Conservation (phyloP, 2,113 vertebrate genomes). For the Porphyrio hochstetteri region DNA sequence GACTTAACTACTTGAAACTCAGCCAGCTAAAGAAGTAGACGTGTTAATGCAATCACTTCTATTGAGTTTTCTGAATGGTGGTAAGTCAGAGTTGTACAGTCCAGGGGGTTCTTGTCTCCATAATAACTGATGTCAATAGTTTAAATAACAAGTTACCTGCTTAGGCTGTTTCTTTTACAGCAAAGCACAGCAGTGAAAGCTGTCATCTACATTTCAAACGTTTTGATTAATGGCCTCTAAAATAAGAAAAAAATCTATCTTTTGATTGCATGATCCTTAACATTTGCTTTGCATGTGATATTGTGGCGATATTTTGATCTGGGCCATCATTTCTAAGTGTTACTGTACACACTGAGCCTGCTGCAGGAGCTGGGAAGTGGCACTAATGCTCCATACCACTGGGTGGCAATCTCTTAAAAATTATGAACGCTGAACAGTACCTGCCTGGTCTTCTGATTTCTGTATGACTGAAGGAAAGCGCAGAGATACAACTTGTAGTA, state of each 20-base stretch:
- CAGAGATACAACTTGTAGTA: not conserved
- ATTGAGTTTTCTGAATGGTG: constrained; percentile 14
- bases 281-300: not conserved
- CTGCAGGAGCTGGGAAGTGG: not conserved
- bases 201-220: constrained; percentile 15
- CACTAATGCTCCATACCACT: not conserved
- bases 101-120: not conserved
- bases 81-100: not conserved
- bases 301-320: not conserved
- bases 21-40: not conserved
- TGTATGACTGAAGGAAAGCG: not conserved
- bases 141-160: not conserved
- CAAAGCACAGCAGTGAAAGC: not conserved
- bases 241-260: not conserved
- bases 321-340: not conserved
- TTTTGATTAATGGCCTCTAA: not conserved
- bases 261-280: not conserved
- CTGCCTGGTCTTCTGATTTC: not conserved
- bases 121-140: not conserved
- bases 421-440: not conserved
- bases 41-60: constrained; percentile 12
- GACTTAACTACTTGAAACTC: not conserved
- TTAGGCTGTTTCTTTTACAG: not conserved
- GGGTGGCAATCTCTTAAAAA: constrained; percentile 50
- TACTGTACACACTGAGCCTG: not conserved